A percentile compares a stretch with the other conserved stretches of the same genome.
These are phyloP conservation scores for Oriolus oriolus DNA, from an alignment of 2,113 vertebrate species.

Conservation along the genomic window DNA sequence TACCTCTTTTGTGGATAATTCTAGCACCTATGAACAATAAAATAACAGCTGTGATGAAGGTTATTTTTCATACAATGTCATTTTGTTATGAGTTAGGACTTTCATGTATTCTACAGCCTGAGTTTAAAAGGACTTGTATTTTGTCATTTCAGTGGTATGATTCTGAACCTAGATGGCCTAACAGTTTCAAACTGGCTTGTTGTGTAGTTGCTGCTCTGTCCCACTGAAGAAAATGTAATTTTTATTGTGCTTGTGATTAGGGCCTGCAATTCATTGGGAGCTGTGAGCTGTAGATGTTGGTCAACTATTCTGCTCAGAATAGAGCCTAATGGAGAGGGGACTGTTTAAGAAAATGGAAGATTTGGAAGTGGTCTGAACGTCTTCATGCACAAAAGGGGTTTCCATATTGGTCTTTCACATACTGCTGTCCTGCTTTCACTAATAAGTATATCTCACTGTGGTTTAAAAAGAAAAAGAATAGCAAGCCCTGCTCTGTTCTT, in stretches of 20 bases:
- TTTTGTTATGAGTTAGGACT: neutral
- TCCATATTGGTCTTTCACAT: neutral
- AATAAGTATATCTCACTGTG: neutral
- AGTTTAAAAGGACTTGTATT: neutral
- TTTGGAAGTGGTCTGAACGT: neutral
- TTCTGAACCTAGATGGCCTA: neutral
- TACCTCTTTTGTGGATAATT: neutral
- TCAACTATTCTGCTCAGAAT: neutral
- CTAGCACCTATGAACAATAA: neutral
- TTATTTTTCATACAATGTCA: neutral
- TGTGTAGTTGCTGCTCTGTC: neutral
- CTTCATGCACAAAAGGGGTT: neutral
- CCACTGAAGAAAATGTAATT: neutral
- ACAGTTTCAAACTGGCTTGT: neutral
- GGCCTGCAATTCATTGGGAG: neutral
- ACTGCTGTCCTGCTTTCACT: neutral
- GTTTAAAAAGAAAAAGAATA: neutral
- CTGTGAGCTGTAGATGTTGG: neutral
- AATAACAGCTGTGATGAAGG: neutral
- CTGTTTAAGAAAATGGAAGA: neutral
- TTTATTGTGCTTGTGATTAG: neutral
- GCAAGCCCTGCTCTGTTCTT: neutral
- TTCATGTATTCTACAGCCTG: neutral
- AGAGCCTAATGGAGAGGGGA: neutral
- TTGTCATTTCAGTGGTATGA: neutral